Conservation (phyloP, 2,888 invertebrate genomes). For the Saturnia japonica region DNA sequence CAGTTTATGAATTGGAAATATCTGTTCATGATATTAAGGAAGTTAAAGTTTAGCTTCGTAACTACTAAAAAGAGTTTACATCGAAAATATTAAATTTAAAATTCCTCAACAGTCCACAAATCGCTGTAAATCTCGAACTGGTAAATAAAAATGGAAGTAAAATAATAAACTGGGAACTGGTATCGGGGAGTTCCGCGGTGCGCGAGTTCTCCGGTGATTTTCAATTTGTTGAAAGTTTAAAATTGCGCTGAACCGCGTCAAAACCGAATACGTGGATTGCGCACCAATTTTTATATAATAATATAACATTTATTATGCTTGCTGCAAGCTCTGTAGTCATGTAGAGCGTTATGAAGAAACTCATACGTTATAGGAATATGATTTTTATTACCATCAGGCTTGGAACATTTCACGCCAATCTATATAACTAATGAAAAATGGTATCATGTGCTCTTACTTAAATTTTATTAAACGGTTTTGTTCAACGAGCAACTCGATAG, state of each 20-base stretch:
- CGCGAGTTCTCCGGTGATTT: conserved; percentile 36
- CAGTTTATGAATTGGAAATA: background rate
- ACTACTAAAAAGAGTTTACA: conserved; percentile 4
- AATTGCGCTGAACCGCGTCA: conserved; percentile 29
- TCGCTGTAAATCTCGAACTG: conserved; percentile 22
- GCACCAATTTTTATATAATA: background rate
- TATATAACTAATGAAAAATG: no score
- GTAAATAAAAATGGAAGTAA: conserved; percentile 43
- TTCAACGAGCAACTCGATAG: background rate
- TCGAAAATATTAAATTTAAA: conserved; percentile 11
- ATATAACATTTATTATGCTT: background rate
- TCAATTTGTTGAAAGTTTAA: conserved; percentile 33
- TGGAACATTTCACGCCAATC: no score
- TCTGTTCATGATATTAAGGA: background rate
- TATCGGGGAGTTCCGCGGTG: conserved; percentile 9
- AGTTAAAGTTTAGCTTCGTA: conserved; percentile 1
- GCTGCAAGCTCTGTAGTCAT: no score
- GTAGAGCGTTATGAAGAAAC: no score
- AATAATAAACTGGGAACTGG: conserved; percentile 37
- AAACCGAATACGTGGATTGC: background rate
- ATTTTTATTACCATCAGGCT: no score
- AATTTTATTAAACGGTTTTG: background rate
- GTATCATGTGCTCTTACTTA: no score
- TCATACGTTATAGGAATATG: no score
- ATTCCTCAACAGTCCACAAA: background rate